phyloP scores from a whole-genome alignment of 2,797 vertebrate genomes.

The Chanos chanos region DNA sequence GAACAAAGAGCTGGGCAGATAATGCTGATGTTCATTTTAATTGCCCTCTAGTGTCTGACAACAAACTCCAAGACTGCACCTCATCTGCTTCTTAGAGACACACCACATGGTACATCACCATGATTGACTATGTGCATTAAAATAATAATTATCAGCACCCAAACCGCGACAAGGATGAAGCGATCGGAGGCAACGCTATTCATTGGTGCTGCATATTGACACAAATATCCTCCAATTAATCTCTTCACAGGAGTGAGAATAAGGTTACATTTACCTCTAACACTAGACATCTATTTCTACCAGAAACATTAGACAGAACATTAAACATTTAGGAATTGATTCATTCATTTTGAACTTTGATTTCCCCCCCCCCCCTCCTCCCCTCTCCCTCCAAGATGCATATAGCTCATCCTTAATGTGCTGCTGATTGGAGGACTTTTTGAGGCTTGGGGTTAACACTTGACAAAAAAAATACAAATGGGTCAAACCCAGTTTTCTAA shows the following conservation, averaged over 20 bases:
- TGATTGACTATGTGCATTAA: background rate
- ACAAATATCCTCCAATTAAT: background rate
- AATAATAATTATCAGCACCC: background rate
- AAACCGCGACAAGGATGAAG: background rate
- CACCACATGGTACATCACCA: no score
- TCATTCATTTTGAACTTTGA: background rate
- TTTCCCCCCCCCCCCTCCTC: no score
- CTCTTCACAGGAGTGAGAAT: background rate
- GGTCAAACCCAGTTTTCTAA: background rate
- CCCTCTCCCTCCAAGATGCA: background rate
- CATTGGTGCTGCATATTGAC: slow-evolving; percentile 18
- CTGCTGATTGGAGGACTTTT: background rate
- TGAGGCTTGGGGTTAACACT: no score
- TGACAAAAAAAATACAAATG: background rate
- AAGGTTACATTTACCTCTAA: slow-evolving; percentile 3
- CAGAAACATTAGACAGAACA: no score
- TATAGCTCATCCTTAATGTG: background rate
- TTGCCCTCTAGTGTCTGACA: no score
- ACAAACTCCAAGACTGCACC: slow-evolving; percentile 6
- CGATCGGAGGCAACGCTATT: slow-evolving; percentile 6
- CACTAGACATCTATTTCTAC: background rate
- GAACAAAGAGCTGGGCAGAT: no score
- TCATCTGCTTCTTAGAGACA: slow-evolving; percentile 7
- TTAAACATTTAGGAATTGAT: background rate
- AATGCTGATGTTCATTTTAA: no score